Base-by-base conservation (phyloP, 2,113 vertebrate genomes). In the Serinus canaria region DNA sequence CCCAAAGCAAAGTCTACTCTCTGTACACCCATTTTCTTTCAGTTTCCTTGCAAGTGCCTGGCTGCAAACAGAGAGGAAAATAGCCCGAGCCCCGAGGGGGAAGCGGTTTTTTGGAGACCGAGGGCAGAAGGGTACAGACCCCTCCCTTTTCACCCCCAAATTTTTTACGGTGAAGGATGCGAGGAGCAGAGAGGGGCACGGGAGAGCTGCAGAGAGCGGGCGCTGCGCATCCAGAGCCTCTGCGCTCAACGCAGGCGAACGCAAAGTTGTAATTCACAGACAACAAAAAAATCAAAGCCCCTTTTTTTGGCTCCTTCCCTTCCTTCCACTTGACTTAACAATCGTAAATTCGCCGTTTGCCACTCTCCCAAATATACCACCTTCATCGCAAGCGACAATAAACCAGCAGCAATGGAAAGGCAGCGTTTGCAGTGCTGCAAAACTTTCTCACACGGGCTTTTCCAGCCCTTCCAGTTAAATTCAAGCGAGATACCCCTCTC, bases 241-340 rank as follows among this genome's bases (percentile, higher is more conserved):
- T 28, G 59, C 13, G 6, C 77, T 53, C 19, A 27, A 20, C 6
- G 10, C 75, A 21, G 37, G 13, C 9, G 4, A 60, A 12, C 12
- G 6, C 79, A 2, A 80, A 92, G 72, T 47, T 69, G 5, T 13
- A 53, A 89, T 33, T 94, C 80, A 94, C 25, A 70, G 63, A 74
- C 13, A 47, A 44, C 6, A 20, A 30, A 66, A 77, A 74, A 64
- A 75, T 13, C 72, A 89, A 94, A 95, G 82, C 28, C 84, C 21
- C 10, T 13, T 58, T 80, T 80, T 86, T 25, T 24, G 63, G 75
- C 93, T 95, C 79, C 46, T 96, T 90, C 11, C 2, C 35, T 93
- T 87, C 85, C 82, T 91, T 91, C 79, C 82, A 94, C 85, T 94
- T 88, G 82, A 90, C 85, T 94, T 80, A 85, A 92, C 90, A 72